Base-by-base conservation (phyloP, 2,888 invertebrate genomes). In the Phaedon cochleariae region DNA sequence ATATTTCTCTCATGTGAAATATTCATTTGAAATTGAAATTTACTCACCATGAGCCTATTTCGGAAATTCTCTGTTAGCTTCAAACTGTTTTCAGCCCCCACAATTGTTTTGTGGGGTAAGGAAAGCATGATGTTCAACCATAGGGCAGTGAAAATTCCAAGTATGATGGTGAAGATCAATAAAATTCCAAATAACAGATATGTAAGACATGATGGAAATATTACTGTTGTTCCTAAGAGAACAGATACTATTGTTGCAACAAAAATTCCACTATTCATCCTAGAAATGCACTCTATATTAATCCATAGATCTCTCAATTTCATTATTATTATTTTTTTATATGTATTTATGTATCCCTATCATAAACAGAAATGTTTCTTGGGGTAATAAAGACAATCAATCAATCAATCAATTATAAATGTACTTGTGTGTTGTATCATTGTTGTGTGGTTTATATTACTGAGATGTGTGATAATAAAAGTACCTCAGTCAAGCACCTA, bases 111-210 rank as follows among this genome's bases (percentile, higher is more conserved):
- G 79, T 90, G 88, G 52, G 87, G 87, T 17, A 90, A 87, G 20
- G 90, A 90, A 37, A 91, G 81, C 65, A 87, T 85, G 59, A 90
- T 84, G 79, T 90, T 90, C 67, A 90, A 87, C 86, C 89, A 87
- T 75, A 90, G 82, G 53, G 86, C 84, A 55, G 84, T 79, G 41
- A 83, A 75, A 31, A 84, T 81, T 49, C 86, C 85, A 34, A 85
- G 73, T 53, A 78, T 46, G 21, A 79, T 64, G 22, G 77, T 72
- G 15, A 73, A 68, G 26, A 78, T 5, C 54, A 80, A 77, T 52
- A 81, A 72, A 59, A 79, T 20, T 59, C 66, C 51, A 60, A 80
- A 73, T 31, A 78, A 61, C 17, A 77, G 62, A 59, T 76, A 70
- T 45, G 77, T 73, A 9, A 79, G 70, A 72, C 80, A 81, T 75